Base-by-base conservation (phyloP, 2,888 invertebrate species). In the Podabrus alpinus region DNA sequence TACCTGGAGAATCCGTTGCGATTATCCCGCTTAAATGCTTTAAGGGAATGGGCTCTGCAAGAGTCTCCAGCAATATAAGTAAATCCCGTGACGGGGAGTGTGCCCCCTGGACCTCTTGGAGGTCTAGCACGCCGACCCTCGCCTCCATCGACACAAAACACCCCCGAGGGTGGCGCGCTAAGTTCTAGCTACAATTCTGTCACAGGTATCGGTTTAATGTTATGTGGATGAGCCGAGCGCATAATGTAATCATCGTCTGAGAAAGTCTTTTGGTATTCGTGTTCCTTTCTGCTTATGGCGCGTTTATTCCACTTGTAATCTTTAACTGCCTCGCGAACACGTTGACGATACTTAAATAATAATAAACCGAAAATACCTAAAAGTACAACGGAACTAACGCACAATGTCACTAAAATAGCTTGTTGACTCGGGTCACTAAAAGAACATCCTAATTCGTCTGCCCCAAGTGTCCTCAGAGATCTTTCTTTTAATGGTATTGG, bases 101-200 rank as follows among this genome's bases (percentile, higher is more conserved):
- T 92, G 88, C 91, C 91, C 84, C 90, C 91, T 68, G 87, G 87
- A 74, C 86, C 86, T 74, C 86, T 79, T 71, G 80, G 76, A 69
- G 80, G 80, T 77, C 81, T 77, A 79, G 87, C 86, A 83, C 87
- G 87, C 86, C 88, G 84, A 82, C 87, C 87, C 83, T 86, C 86
- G 79, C 81, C 83, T 74, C 86, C 87, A 81, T 87, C 88, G 90
- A 94, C 90, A 91, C 92, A 94, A 90, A 90, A 94, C 88, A 91
- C 93, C 92, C 90, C 92, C 90, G 87, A 84, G 83, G 91, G 93
- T 90, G 95, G 94, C 92, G 95, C 95, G 94, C 95, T 94, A 89
- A 95, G 94, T 91, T 95, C 95, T 95, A 95, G 95, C 95, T 95
- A 96, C 94, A 96, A 95, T 87, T 95, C 96, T 90, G 96, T 96